phyloP scores from a whole-genome alignment of 1,140 invertebrate species.

The Saxidomus purpurata region DNA sequence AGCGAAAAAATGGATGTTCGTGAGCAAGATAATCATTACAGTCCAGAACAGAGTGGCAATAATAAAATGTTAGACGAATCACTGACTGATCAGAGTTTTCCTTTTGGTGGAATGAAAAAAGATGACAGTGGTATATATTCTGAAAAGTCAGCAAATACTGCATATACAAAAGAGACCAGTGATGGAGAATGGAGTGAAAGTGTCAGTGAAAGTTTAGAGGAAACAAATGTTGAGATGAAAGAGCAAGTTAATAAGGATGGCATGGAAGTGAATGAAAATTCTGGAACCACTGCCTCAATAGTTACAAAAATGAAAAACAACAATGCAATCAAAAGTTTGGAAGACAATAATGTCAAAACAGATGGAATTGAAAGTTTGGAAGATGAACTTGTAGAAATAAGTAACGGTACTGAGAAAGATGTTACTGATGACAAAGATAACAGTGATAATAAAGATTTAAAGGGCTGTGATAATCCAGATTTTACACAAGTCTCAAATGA shows the following conservation, averaged over 20 bases:
- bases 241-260: not conserved
- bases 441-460: conserved; percentile 52
- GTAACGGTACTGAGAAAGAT: conserved; percentile 79
- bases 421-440: conserved; percentile 77
- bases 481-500: not conserved
- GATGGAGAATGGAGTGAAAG: conserved; percentile 73
- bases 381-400: not conserved
- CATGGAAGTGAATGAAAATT: not conserved
- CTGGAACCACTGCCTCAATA: not conserved
- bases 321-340: conserved; percentile 69
- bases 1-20: not conserved
- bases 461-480: conserved; percentile 44
- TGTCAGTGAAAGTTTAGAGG: conserved; percentile 68
- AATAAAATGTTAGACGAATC: conserved; percentile 2
- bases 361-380: conserved; percentile 25
- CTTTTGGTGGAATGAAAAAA: conserved; percentile 80
- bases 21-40: not conserved
- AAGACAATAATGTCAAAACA: conserved; percentile 77
- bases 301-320: conserved; percentile 61
- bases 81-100: not conserved
- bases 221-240: not conserved
- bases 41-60: not conserved
- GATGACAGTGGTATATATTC: conserved; percentile 84
- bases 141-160: conserved; percentile 79
- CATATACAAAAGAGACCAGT: conserved; percentile 72